Conservation (phyloP, 2,888 invertebrate genomes). For the Tuberolachnus salignus region DNA sequence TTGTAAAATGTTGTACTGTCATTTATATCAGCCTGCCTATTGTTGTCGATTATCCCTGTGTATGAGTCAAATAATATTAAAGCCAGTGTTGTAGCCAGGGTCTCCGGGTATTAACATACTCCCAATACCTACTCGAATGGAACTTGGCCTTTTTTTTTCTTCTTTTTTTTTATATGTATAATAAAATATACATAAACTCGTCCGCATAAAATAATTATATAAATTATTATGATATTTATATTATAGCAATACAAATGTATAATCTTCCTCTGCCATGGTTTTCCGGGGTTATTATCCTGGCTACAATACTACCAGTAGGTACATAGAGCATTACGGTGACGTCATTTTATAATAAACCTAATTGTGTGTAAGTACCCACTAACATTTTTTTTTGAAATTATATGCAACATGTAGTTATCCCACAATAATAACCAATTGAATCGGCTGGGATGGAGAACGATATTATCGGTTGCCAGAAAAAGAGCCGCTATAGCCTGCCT, state of each 20-base stretch:
- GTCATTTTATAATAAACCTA: slow-evolving; percentile 35
- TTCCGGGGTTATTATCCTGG: not conserved
- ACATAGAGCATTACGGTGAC: slow-evolving; percentile 19
- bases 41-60: slow-evolving; percentile 10
- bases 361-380: slow-evolving; percentile 33
- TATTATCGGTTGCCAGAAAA: slow-evolving; percentile 85
- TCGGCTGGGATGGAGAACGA: slow-evolving; percentile 77
- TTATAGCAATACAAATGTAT: not conserved
- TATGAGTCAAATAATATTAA: not conserved
- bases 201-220: not conserved
- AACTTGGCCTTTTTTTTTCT: not conserved
- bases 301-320: not conserved
- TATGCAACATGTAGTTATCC: slow-evolving; percentile 57
- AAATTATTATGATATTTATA: not conserved
- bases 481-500: slow-evolving; percentile 95
- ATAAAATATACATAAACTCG: not conserved
- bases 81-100: slow-evolving; percentile 18
- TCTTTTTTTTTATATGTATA: too few species aligned
- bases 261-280: too few species aligned
- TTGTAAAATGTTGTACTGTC: slow-evolving; percentile 22
- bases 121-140: not conserved
- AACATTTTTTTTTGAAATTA: slow-evolving; percentile 38
- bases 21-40: not conserved
- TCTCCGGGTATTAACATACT: too few species aligned
- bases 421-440: slow-evolving; percentile 76